Evolutionary conservation across 2,888 invertebrate genomes (phyloP), one percentile per base, ranked within the genome.

Genomic region (Eilema griseolum): DNA sequence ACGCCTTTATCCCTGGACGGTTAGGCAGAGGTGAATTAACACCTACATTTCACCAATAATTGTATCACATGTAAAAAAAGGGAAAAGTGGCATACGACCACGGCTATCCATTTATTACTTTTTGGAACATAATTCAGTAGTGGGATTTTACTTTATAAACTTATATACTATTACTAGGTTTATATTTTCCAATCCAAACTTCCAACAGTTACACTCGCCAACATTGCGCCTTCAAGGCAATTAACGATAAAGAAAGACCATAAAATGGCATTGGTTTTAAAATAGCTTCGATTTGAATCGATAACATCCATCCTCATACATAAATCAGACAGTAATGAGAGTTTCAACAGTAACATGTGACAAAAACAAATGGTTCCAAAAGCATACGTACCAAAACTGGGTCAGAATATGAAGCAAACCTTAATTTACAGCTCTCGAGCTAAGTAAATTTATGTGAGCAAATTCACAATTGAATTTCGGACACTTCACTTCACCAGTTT

Each of bases 391-490:
- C 59, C n/a, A 24, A 60, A 69, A 69, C 60, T 65, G n/a, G 65
- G 61, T 65, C 61, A 65, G 56, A 65, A 59, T 69, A 61, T 69
- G 69, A 69, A 64, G 65, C 61, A 65, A 69, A 69, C 37, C 26
- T 69, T 65, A 65, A 69, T 69, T 69, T 65, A 69, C 31, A 65
- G 61, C 60, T 46, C 23, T 10, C 16, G 16, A 26, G 61, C 52
- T 69, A 28, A 65, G 61, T 69, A 65, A 33, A 69, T 69, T 69
- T 69, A 69, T 69, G 69, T 24, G 20, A 60, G 59, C 37, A 61
- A 69, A 69, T 61, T 69, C 56, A 37, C 69, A 52, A 31, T 28
- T 69, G 60, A 61, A 64, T 59, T 65, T 61, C 31, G 60, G 61
- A 65, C 63, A 52, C n/a, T 46, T 46, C 41, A 14, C 14, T 16